Conservation (phyloP, 1,140 invertebrate species). For the Centruroides sculpturatus region DNA sequence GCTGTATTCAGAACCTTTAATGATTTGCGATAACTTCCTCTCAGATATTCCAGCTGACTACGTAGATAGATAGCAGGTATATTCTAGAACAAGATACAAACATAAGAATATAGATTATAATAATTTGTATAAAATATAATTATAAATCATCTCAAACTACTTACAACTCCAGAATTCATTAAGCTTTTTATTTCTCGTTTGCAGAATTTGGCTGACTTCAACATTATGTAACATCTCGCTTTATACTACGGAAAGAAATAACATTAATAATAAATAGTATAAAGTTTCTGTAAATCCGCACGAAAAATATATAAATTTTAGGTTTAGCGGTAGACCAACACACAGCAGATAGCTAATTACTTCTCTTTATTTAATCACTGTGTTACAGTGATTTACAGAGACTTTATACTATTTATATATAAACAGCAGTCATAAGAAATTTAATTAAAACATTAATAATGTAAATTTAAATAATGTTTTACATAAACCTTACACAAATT, state of each 20-base stretch:
- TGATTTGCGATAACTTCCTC: conserved; percentile 49
- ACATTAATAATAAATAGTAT: too few species aligned
- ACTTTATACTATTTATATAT: too few species aligned
- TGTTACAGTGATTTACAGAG: too few species aligned
- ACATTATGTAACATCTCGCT: conserved; percentile 29
- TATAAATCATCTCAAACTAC: conserved; percentile 1
- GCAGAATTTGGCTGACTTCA: conserved; percentile 30
- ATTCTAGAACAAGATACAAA: conserved; percentile 32
- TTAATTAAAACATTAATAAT: too few species aligned
- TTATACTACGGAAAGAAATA: conserved; percentile 23
- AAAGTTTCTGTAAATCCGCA: too few species aligned
- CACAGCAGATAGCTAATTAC: too few species aligned
- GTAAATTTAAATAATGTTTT: too few species aligned
- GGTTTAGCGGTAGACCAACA: too few species aligned
- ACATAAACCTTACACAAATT: too few species aligned
- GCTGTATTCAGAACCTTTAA: conserved; percentile 45
- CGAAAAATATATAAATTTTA: too few species aligned
- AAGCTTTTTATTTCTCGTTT: conserved; percentile 31
- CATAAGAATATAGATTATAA: not conserved
- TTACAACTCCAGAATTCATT: conserved; percentile 24
- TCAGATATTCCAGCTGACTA: conserved; percentile 51
- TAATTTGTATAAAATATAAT: not conserved
- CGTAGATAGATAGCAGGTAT: conserved; percentile 46
- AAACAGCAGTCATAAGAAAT: too few species aligned
- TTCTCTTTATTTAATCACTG: too few species aligned